Conservation (phyloP, 2,113 vertebrate genomes). For the Indri indri region DNA sequence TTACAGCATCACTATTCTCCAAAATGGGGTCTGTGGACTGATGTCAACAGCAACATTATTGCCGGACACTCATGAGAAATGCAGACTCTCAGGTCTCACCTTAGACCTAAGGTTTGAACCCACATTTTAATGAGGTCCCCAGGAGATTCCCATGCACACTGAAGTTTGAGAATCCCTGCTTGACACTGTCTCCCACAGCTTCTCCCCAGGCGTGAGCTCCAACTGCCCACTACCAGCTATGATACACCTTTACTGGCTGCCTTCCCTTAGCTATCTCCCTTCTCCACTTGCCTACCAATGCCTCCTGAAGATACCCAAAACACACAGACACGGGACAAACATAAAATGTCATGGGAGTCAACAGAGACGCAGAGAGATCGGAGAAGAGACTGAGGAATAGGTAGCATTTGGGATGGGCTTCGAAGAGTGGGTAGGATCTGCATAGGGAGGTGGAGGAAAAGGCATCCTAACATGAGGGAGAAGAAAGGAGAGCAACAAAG, state of each 20-base stretch:
- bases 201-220: neutral
- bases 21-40: neutral
- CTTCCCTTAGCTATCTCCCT: neutral
- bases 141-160: neutral
- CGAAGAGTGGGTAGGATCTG: neutral
- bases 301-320: neutral
- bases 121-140: neutral
- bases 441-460: neutral
- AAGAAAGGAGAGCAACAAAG: neutral
- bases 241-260: neutral
- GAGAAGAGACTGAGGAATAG: neutral
- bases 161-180: neutral
- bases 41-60: neutral
- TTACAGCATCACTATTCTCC: neutral
- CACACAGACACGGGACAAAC: neutral
- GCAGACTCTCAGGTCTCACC: neutral
- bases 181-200: neutral
- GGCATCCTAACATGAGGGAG: neutral
- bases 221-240: rapidly evolving
- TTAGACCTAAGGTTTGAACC: neutral
- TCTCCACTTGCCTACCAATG: neutral
- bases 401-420: neutral
- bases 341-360: neutral
- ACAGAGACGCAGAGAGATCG: neutral
- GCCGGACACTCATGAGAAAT: neutral